Evolutionary conservation across 53 echinoderm and acorn worm species (phyloP).

Genomic region (Patiria pectinifera): DNA sequence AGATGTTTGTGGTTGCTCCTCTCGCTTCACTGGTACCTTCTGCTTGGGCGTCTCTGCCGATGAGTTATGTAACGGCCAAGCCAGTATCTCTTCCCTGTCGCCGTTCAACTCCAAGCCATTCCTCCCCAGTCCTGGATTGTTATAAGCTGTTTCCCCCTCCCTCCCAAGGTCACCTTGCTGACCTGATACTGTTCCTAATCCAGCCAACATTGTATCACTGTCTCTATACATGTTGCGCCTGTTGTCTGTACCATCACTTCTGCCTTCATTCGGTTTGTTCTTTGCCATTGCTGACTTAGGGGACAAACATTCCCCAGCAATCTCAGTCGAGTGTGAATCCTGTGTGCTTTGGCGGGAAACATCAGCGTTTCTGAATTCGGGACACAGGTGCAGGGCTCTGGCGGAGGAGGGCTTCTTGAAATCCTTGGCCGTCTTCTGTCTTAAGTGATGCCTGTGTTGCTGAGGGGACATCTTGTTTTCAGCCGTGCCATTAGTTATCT

Average conservation of each 20-base stretch:
- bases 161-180: not conserved
- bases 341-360: not conserved
- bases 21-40: not conserved
- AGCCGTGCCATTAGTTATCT: slow-evolving; percentile 8
- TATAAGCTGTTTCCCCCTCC: not conserved
- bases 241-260: not conserved
- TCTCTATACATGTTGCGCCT: not conserved
- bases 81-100: slow-evolving; percentile 27
- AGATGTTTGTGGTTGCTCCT: no score
- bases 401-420: slow-evolving; percentile 8
- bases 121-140: not conserved
- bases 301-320: not conserved
- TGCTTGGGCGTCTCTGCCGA: not conserved
- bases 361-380: slow-evolving; percentile 25
- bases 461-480: not conserved
- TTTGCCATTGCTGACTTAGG: not conserved
- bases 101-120: not conserved
- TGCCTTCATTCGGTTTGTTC: not conserved
- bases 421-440: slow-evolving; percentile 11
- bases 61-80: slow-evolving; percentile 44
- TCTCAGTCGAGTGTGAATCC: not conserved
- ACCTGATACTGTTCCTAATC: not conserved
- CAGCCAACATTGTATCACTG: not conserved
- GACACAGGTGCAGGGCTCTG: slow-evolving; percentile 54
- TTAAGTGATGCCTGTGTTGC: slow-evolving; percentile 3